A percentile compares a stretch with the other conserved stretches of the same genome.
Evolutionary conservation across 1,140 invertebrate species (phyloP).

Genomic region (Zelostemma sp.): DNA sequence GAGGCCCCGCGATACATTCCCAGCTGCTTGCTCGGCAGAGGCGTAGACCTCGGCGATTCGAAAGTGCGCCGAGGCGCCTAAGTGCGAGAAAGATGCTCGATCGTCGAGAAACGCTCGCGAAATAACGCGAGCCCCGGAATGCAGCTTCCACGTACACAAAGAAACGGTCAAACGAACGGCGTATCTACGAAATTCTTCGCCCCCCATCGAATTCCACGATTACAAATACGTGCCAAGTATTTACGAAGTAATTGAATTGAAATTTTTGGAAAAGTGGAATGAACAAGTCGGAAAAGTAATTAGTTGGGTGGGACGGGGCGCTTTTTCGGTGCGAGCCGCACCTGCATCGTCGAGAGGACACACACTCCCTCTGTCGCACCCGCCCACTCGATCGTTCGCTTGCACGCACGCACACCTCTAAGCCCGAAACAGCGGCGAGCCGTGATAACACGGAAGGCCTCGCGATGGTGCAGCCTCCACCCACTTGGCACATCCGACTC

Average conservation of each 20-base stretch:
- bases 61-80: constrained; percentile 17
- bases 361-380: constrained; percentile 59
- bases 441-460: constrained; percentile 61
- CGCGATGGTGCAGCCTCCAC: constrained; percentile 65
- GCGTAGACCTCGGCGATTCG: constrained; percentile 23
- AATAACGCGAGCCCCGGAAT: too few species aligned
- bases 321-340: background rate
- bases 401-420: constrained; percentile 46
- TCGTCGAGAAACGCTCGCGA: background rate
- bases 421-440: constrained; percentile 44
- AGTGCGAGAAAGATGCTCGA: constrained; percentile 16
- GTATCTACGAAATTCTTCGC: background rate
- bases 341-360: constrained; percentile 49
- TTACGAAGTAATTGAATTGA: too few species aligned
- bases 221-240: too few species aligned
- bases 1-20: constrained; percentile 29
- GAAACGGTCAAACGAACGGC: constrained; percentile 1
- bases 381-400: constrained; percentile 58
- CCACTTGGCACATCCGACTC: constrained; percentile 64
- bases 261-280: background rate
- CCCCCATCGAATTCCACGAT: background rate
- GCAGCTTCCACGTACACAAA: constrained; percentile 23
- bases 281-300: background rate
- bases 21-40: constrained; percentile 40
- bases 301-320: background rate